A percentile compares a stretch with the other conserved stretches of the same genome.
Evolutionary conservation across 2,888 invertebrate genomes (phyloP).

Genomic region (Pyralis farinalis): DNA sequence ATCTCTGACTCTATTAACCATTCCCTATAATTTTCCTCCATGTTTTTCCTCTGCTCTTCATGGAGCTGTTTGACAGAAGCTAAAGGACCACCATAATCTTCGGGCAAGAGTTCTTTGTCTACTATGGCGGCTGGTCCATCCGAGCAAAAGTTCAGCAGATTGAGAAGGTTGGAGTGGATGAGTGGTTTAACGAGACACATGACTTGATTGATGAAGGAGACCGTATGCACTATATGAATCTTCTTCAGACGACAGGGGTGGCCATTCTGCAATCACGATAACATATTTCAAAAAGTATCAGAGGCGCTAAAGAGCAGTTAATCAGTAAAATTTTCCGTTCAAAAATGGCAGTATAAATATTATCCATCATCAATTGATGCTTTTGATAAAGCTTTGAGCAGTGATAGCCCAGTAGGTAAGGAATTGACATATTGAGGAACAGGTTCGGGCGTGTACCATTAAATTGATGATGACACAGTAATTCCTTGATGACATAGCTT

Average conservation of each 20-base stretch:
- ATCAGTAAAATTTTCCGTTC: too few relatives aligned
- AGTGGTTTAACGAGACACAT: constrained; percentile 84
- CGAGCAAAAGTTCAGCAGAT: constrained; percentile 80
- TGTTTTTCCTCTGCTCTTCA: constrained; percentile 75
- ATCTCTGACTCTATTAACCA: constrained; percentile 83
- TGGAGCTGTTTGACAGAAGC: constrained; percentile 76
- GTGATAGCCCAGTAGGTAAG: too few relatives aligned
- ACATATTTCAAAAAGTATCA: too few relatives aligned
- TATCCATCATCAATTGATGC: too few relatives aligned
- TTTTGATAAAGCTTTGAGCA: too few relatives aligned
- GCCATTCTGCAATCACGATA: constrained; percentile 75
- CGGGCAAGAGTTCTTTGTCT: constrained; percentile 62
- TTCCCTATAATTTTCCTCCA: constrained; percentile 81
- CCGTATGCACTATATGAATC: constrained; percentile 84
- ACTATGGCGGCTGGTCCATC: constrained; percentile 72
- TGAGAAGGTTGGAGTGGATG: constrained; percentile 82
- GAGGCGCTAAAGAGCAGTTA: too few relatives aligned
- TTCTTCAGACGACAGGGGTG: constrained; percentile 84
- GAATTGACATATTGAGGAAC: too few relatives aligned
- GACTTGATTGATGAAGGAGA: constrained; percentile 85
- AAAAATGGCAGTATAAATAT: too few relatives aligned
- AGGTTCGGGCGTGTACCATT: too few relatives aligned
- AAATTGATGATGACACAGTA: too few relatives aligned
- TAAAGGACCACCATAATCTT: constrained; percentile 83
- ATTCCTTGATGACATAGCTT: too few relatives aligned